Evolutionary conservation across 1,140 invertebrate species (phyloP), one percentile per base, ranked within the genome.

Genomic region (Psilanteris sp.): DNA sequence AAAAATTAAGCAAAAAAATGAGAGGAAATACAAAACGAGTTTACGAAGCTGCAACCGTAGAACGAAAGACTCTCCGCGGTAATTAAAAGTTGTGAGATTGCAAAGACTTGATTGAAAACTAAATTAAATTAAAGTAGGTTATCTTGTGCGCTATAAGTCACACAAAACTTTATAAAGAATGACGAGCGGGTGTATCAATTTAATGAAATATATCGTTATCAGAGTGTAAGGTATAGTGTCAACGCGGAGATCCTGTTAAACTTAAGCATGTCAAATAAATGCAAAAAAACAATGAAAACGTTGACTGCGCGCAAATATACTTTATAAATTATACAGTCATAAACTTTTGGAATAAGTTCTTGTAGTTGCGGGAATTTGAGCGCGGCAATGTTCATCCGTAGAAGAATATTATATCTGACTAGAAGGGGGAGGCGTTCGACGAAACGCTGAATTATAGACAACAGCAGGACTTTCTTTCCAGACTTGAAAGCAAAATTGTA

Each of bases 401-500:
- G 7, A 18, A n/a, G 1, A 36, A 41, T 22, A 62, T 62, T 22
- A 57, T 27, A 32, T 46, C 8, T 26, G 27, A 41, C 24, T 9
- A n/a, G n/a, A n/a, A n/a, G n/a, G n/a, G n/a, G n/a, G n/a, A n/a
- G n/a, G 29, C 32, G 43, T 64, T 72, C 68, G 55, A 72, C 22
- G 68, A 64, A 50, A 57, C 43, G 41, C 27, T 55, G 48, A 72
- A 72, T 72, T 62, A 72, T 72, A 72, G 34, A 55, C 39, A 20
- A 29, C 32, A 11, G 5, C 18, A 4, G 22, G 15, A 57, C 39
- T 61, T 71, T 54, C 10, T 32, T 61, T 46, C 26, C 16, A 4
- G 0, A 0, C 20, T 16, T n/a, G 6, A 27, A 20, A 26, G 32
- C 44, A 54, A 31, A 54, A 55, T 3, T 3, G 18, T n/a, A n/a